These are phyloP conservation scores for Trichonephila clavata DNA, from an alignment of 1,140 invertebrate genomes.

Conservation along the genomic window DNA sequence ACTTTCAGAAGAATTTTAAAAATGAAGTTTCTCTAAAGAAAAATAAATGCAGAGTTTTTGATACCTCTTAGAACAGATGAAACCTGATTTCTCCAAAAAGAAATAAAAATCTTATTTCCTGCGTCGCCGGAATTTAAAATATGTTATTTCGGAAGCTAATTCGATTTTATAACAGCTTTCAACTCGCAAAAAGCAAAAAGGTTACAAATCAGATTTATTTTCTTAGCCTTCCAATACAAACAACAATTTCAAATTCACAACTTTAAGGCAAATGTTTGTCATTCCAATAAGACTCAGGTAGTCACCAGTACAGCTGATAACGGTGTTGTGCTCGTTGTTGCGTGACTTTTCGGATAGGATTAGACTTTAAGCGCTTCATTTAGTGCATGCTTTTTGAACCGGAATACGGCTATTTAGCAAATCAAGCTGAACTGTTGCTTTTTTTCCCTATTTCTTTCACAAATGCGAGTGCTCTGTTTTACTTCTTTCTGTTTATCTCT, in stretches of 20 bases:
- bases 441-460: not conserved
- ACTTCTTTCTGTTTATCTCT: slow-evolving; percentile 3
- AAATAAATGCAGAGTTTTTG: too few relatives aligned
- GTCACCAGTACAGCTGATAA: not conserved
- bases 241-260: not conserved
- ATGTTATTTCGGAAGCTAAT: too few relatives aligned
- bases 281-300: not conserved
- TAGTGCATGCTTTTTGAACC: slow-evolving; percentile 42
- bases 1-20: too few relatives aligned
- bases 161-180: too few relatives aligned
- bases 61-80: too few relatives aligned
- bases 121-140: too few relatives aligned
- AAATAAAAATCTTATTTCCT: too few relatives aligned
- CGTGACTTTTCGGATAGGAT: slow-evolving; percentile 2
- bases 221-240: too few relatives aligned
- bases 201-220: too few relatives aligned
- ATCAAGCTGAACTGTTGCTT: slow-evolving; percentile 45
- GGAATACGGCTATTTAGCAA: slow-evolving; percentile 58
- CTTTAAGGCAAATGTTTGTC: slow-evolving; percentile 25
- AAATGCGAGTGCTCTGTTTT: slow-evolving; percentile 29
- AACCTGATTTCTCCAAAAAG: too few relatives aligned
- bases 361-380: slow-evolving; percentile 52
- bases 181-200: too few relatives aligned
- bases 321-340: not conserved
- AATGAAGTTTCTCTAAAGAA: too few relatives aligned